phyloP scores from a whole-genome alignment of 2,888 invertebrate genomes.

The Chrysomela aeneicollis region DNA sequence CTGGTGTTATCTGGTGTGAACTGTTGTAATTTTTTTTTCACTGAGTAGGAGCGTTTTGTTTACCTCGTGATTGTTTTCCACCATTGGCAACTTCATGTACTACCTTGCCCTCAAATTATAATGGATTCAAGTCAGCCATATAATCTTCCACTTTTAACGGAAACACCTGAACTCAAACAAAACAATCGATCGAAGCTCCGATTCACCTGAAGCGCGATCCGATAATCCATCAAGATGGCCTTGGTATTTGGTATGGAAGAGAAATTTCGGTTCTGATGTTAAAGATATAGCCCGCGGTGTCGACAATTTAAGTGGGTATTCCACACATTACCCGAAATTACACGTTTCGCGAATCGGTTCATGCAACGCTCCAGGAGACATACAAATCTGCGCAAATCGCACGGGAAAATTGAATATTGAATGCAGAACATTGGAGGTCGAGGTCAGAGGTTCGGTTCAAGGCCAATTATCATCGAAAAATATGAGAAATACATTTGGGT shows the following conservation, averaged over 20 bases:
- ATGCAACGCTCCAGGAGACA: background rate
- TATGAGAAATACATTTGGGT: no score
- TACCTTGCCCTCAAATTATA: no score
- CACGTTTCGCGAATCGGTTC: background rate
- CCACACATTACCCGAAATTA: constrained; percentile 17
- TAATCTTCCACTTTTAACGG: background rate
- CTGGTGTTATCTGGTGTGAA: no score
- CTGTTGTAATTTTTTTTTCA: no score
- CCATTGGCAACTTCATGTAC: no score
- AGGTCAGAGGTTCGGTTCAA: no score
- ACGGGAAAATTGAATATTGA: background rate
- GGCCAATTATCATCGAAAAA: no score
- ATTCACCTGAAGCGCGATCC: background rate
- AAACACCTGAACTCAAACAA: constrained; percentile 5
- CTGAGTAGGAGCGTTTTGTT: no score
- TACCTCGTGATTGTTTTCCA: no score
- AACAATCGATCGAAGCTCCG: background rate
- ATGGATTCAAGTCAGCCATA: background rate
- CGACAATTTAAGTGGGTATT: constrained; percentile 16
- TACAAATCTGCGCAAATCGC: background rate
- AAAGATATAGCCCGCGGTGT: constrained; percentile 15
- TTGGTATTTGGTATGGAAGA: background rate
- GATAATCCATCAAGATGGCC: background rate
- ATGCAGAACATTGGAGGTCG: background rate
- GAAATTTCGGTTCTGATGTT: background rate